Conservation (phyloP, 2,888 invertebrate species). For the Anthophora plumipes region DNA sequence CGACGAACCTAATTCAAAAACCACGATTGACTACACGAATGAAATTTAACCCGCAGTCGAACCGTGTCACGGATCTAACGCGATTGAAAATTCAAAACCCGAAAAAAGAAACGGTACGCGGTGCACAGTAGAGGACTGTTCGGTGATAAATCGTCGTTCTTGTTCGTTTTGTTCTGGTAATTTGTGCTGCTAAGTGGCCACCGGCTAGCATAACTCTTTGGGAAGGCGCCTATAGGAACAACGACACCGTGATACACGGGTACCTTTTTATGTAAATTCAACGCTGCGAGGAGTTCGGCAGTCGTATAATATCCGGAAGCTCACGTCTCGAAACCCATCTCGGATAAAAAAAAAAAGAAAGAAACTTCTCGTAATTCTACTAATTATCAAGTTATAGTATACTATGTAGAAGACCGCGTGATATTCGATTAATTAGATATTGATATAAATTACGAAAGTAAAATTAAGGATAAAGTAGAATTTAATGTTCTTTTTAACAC, state of each 20-base stretch:
- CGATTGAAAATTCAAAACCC: slow-evolving; percentile 25
- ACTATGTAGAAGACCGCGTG: not conserved
- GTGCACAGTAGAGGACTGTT: slow-evolving; percentile 32
- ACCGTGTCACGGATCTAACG: not conserved
- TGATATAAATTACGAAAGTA: not conserved
- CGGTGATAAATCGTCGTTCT: slow-evolving; percentile 68
- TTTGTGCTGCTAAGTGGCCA: slow-evolving; percentile 79
- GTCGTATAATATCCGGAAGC: slow-evolving; percentile 60
- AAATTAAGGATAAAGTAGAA: not conserved
- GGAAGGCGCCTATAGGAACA: slow-evolving; percentile 60
- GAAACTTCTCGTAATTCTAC: not conserved
- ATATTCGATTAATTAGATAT: not conserved
- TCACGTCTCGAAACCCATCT: not conserved
- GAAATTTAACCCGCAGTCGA: not conserved
- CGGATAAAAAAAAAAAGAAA: not conserved
- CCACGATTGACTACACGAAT: not conserved
- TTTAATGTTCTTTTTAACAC: not conserved
- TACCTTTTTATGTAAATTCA: slow-evolving; percentile 69
- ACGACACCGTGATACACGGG: slow-evolving; percentile 69
- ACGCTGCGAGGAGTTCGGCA: slow-evolving; percentile 49
- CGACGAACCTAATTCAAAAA: too few relatives aligned
- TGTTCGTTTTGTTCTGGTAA: slow-evolving; percentile 74
- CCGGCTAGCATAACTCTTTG: slow-evolving; percentile 66
- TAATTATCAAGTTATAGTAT: not conserved
- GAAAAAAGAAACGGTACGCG: slow-evolving; percentile 42